Conservation (phyloP, 2,113 vertebrate genomes). For the Psilopsiagon aurifrons region DNA sequence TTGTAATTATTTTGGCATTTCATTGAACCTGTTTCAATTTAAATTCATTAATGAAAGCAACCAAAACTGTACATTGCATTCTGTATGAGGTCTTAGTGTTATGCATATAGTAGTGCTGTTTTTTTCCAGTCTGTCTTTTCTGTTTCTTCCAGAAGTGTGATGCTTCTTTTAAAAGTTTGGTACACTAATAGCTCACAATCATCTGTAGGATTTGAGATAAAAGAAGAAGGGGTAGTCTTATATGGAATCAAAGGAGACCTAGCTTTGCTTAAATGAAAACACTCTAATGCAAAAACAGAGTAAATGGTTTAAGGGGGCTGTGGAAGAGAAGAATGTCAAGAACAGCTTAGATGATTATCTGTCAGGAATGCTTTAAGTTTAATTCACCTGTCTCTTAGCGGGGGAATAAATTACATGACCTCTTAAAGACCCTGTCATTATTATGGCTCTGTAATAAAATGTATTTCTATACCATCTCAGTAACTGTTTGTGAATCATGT, state of each 20-base stretch:
- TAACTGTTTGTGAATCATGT: not conserved
- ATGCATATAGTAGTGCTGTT: not conserved
- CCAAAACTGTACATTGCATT: not conserved
- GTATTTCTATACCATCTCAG: not conserved
- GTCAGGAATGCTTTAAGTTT: not conserved
- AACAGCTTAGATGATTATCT: not conserved
- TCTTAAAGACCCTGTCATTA: not conserved
- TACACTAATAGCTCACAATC: not conserved
- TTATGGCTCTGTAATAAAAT: not conserved
- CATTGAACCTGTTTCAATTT: not conserved
- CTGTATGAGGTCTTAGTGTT: not conserved
- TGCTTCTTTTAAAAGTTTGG: not conserved
- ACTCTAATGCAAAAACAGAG: not conserved
- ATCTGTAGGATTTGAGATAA: not conserved
- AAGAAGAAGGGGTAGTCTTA: not conserved
- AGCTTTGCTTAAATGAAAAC: not conserved
- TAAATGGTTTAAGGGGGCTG: not conserved
- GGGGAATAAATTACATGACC: not conserved
- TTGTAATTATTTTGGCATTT: constrained; percentile 33
- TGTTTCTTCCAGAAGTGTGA: not conserved
- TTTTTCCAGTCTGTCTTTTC: not conserved
- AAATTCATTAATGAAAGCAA: not conserved
- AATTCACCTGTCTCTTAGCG: not conserved
- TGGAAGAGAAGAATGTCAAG: not conserved
- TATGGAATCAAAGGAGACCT: not conserved